These are phyloP conservation scores for Seira musarum DNA, from an alignment of 2,888 invertebrate genomes.

Conservation along the genomic window DNA sequence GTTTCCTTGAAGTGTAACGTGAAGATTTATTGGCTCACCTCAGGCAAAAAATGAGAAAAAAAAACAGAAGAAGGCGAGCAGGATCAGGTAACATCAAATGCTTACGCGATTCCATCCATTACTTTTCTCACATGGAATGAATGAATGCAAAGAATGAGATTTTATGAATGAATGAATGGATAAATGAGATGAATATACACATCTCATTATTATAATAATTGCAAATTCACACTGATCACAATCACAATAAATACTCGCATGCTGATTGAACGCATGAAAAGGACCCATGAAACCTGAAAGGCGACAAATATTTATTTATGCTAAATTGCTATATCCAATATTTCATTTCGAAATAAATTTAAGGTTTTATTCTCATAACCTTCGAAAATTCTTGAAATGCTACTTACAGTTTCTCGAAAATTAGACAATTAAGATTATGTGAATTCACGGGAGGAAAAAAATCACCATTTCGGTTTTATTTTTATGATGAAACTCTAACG, in stretches of 20 bases:
- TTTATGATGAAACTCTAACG: too few species aligned
- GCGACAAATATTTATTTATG: too few species aligned
- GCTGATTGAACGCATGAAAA: neutral
- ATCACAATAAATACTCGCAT: neutral
- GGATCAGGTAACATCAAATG: too few species aligned
- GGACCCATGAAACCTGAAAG: neutral
- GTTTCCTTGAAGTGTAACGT: conserved; percentile 52
- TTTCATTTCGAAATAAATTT: too few species aligned
- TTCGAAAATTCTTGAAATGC: too few species aligned
- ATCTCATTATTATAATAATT: conserved; percentile 3
- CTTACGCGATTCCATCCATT: too few species aligned
- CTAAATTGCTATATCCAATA: neutral
- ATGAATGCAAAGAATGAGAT: neutral
- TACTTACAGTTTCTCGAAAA: too few species aligned
- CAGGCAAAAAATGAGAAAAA: conserved; percentile 30
- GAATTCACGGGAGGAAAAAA: too few species aligned
- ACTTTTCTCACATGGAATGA: neutral
- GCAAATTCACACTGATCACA: neutral
- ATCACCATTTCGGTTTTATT: too few species aligned
- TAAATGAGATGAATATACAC: neutral
- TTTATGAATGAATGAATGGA: neutral
- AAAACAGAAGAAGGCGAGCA: neutral
- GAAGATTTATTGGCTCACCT: conserved; percentile 55
- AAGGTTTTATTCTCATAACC: too few species aligned
- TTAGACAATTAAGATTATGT: too few species aligned